A percentile compares a stretch with the other conserved stretches of the same genome.
Evolutionary conservation across 2,888 invertebrate genomes (phyloP).

Genomic region (Papilio elwesi): DNA sequence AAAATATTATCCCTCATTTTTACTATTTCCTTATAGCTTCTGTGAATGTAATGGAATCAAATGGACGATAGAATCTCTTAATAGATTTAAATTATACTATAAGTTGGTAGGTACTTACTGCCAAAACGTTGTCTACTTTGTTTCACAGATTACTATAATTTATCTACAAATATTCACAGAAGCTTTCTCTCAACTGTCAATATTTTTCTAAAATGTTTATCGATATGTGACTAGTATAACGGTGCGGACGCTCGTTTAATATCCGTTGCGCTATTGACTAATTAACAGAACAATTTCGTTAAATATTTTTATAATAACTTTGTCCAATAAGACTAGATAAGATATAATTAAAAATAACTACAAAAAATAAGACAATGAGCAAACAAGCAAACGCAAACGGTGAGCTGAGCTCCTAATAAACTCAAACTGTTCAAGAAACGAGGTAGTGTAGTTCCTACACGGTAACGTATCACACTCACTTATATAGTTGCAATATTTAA

Average conservation of each 20-base stretch:
- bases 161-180: slow-evolving; percentile 55
- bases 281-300: slow-evolving; percentile 55
- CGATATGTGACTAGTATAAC: slow-evolving; percentile 70
- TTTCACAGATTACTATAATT: slow-evolving; percentile 32
- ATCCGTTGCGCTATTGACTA: slow-evolving; percentile 57
- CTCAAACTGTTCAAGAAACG: slow-evolving; percentile 67
- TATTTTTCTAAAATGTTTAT: slow-evolving; percentile 60
- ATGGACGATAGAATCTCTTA: slow-evolving; percentile 42
- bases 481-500: slow-evolving; percentile 46
- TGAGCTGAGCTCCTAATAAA: slow-evolving; percentile 76
- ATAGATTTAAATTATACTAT: slow-evolving; percentile 9
- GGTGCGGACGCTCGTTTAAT: slow-evolving; percentile 64
- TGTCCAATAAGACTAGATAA: slow-evolving; percentile 69
- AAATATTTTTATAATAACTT: slow-evolving; percentile 58
- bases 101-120: not conserved
- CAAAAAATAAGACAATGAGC: slow-evolving; percentile 70
- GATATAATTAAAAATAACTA: slow-evolving; percentile 58
- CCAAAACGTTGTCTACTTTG: slow-evolving; percentile 4
- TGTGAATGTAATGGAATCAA: slow-evolving; percentile 58
- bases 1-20: slow-evolving; percentile 75
- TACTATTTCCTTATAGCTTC: slow-evolving; percentile 55
- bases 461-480: slow-evolving; percentile 70
- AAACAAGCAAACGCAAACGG: slow-evolving; percentile 68
- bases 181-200: slow-evolving; percentile 49
- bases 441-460: slow-evolving; percentile 83